Evolutionary conservation across 2,797 vertebrate species (phyloP), one percentile per base, ranked within the genome.

Genomic region (Pseudochaenichthys georgianus): DNA sequence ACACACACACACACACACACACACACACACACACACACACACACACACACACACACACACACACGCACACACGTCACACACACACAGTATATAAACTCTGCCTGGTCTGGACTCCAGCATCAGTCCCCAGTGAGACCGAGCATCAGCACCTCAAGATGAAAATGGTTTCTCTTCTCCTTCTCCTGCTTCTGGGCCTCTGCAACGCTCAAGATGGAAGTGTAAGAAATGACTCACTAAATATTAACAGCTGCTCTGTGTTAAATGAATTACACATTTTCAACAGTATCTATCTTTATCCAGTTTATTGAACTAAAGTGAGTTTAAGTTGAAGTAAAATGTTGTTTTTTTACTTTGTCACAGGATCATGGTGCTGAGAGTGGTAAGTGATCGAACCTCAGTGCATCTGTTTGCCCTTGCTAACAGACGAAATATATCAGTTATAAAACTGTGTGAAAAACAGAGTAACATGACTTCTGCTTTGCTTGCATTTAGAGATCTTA

Each of bases 131-230:
- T 4, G 41, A 34, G 19, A 51, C 62, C 11, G 3, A 73, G 16
- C 45, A 45, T 64, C 66, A 23, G 12, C 50, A 62, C 7, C 60
- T 68, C 67, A 2, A 43, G 19, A 50, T 0, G 12, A 78, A 31
- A 63, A 89, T 85, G 89, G n/a, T 45, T 41, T 59, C 54, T 38
- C 64, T 85, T 28, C 67, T 88, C 1, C 68, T 90, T 17, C 23
- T 90, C 60, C 70, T 85, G 80, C 77, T 91, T 16, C 16, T 84
- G 59, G 83, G 81, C 60, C 9, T 87, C 46, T 83, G 85, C 7
- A 16, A 47, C 0, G 89, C 88, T 71, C 68, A 77, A 0, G 0
- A 21, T 1, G 41, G 1, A 21, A 2, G n/a, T 9, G 90, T 91
- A 85, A 90, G 81, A 21, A 13, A 57, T 5, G 16, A 8, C 11